A percentile compares a stretch with the other conserved stretches of the same genome.
phyloP scores from a whole-genome alignment of 2,888 invertebrate genomes.

The Orthosia gothica region DNA sequence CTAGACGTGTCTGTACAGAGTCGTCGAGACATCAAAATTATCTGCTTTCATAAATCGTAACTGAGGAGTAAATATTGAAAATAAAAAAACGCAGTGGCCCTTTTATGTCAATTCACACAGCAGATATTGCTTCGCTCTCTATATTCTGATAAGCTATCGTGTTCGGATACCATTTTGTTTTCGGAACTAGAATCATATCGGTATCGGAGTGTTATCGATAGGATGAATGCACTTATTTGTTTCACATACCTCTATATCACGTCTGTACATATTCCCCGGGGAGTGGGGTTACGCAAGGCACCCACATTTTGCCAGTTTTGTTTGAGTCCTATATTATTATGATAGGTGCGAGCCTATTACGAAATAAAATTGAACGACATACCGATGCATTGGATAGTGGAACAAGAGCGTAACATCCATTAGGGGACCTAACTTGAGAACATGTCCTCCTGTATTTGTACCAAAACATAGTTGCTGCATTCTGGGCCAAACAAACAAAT shows the following conservation, averaged over 20 bases:
- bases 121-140: constrained; percentile 30
- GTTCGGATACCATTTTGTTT: constrained; percentile 38
- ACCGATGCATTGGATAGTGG: neutral
- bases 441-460: too few species aligned
- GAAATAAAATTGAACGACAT: neutral
- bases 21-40: too few species aligned
- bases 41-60: neutral
- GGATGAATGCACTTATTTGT: constrained; percentile 39
- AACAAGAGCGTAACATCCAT: neutral
- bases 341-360: neutral
- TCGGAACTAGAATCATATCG: constrained; percentile 31
- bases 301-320: neutral
- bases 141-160: constrained; percentile 53
- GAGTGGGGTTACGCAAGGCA: neutral
- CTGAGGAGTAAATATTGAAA: constrained; percentile 2
- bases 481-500: too few species aligned
- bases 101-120: constrained; percentile 32
- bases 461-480: too few species aligned
- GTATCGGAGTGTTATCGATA: constrained; percentile 33
- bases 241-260: neutral
- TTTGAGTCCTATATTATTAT: neutral
- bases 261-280: too few species aligned
- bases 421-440: too few species aligned
- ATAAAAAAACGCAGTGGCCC: constrained; percentile 1
- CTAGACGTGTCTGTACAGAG: too few species aligned